Base-by-base conservation (phyloP, 2,797 vertebrate genomes). In the Acanthurus tractus region DNA sequence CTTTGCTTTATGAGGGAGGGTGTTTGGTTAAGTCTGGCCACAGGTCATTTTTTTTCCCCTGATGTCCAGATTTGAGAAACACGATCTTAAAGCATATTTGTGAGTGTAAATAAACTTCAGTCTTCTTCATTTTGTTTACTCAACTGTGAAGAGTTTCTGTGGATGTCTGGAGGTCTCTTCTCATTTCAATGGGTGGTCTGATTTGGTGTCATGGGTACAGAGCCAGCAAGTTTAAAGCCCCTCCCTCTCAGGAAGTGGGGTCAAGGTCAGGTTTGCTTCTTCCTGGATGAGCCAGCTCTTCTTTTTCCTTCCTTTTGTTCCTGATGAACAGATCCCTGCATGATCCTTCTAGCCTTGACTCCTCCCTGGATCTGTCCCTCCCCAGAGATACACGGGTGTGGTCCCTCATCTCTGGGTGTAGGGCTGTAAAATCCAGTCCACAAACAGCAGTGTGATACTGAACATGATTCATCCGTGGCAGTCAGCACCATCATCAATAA, bases 251-350 rank as follows among this genome's bases (percentile, higher is more conserved):
- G 86, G 86, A 93, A 75, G 67, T 54, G 69, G 76, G 80, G 81
- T 89, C 81, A 88, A 75, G 67, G 85, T 83, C 66, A 78, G 62
- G 53, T 72, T 82, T 72, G 46, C 69, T 61, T 34, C 68, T 81
- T 86, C 84, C 86, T 89, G 83, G 56, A 78, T 88, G 86, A 89
- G 56, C 58, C 78, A 79, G 73, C 54, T 0, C 44, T 80, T 70
- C 58, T 74, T 25, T 63, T 87, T 88, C 89, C 85, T 93, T 89
- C 87, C 87, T 78, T 73, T 79, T 82, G 70, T 57, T 44, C 34
- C 29, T n/a, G 25, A 63, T 84, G 76, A 77, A 79, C 55, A 79
- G 22, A 65, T 78, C 29, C 71, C 78, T 56, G 70, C 22, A 6
- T 63, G 74, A 77, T 65, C 69, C 46, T 34, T 67, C 65, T 29